A percentile compares a stretch with the other conserved stretches of the same genome.
Conservation (phyloP, 2,797 vertebrate genomes). For the Arrhamphus sclerolepis region DNA sequence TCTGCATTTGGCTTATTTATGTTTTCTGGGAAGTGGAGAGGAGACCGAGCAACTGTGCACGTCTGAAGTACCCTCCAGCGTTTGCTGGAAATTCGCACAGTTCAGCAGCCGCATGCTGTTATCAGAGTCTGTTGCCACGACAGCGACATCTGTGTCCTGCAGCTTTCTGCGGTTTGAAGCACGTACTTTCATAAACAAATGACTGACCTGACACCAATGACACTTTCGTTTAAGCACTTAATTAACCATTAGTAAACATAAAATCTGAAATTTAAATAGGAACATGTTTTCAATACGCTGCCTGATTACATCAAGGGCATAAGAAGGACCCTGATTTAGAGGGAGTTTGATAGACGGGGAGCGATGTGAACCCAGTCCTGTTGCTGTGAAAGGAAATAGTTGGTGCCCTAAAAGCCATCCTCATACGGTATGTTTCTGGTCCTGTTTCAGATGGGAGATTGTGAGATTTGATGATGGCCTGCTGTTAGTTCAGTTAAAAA, state of each 20-base stretch:
- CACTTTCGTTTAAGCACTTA: slow-evolving; percentile 1
- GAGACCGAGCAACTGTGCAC: slow-evolving; percentile 16
- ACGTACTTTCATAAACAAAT: background rate
- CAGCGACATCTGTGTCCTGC: slow-evolving; percentile 35
- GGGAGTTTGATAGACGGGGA: slow-evolving; percentile 44
- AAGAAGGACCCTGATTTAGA: slow-evolving; percentile 40
- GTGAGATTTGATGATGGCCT: slow-evolving; percentile 28
- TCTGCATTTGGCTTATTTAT: slow-evolving; percentile 31
- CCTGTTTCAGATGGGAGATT: slow-evolving; percentile 34
- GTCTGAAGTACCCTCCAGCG: slow-evolving; percentile 46
- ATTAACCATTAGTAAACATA: background rate
- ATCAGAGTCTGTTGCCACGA: slow-evolving; percentile 28
- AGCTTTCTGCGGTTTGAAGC: background rate
- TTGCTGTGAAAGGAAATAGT: slow-evolving; percentile 24
- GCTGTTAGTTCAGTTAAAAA: slow-evolving; percentile 36
- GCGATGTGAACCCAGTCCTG: slow-evolving; percentile 33
- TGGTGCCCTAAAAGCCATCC: background rate
- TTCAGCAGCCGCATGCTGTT: slow-evolving; percentile 30
- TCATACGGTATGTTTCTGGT: background rate
- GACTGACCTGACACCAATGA: background rate
- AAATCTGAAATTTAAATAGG: background rate
- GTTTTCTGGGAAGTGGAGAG: slow-evolving; percentile 28
- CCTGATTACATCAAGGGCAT: slow-evolving; percentile 40
- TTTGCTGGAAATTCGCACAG: slow-evolving; percentile 44
- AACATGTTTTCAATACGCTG: slow-evolving; percentile 1